Conservation (phyloP, 2,888 invertebrate species). For the Cataglyphis cursor region DNA sequence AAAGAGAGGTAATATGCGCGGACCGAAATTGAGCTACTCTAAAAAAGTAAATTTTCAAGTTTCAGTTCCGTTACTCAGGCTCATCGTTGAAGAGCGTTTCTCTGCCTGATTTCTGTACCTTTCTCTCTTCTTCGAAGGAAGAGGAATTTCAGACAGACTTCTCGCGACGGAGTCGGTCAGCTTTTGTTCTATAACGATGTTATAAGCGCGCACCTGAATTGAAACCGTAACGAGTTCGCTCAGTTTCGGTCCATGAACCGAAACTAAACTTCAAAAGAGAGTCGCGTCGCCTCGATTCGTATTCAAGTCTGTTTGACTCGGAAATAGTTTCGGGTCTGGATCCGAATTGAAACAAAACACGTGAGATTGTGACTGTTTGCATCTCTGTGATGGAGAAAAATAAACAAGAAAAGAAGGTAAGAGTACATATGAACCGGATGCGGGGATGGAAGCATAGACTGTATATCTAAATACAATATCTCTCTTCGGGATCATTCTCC, state of each 20-base stretch:
- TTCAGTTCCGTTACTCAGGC: background rate
- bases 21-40: conserved; percentile 8
- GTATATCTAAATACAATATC: conserved; percentile 29
- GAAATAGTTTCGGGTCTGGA: conserved; percentile 1
- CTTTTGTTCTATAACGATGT: conserved; percentile 29
- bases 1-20: background rate
- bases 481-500: conserved; percentile 20
- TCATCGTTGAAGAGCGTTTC: background rate
- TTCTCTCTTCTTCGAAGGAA: background rate
- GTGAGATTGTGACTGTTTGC: conserved; percentile 35
- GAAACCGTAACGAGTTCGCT: conserved; percentile 39
- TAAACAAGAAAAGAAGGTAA: conserved; percentile 32
- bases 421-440: conserved; percentile 26
- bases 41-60: conserved; percentile 9
- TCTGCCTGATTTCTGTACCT: conserved; percentile 3
- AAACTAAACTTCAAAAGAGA: conserved; percentile 4
- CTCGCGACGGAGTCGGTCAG: conserved; percentile 20
- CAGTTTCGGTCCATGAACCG: conserved; percentile 13
- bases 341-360: conserved; percentile 52
- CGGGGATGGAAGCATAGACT: conserved; percentile 10
- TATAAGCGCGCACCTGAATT: conserved; percentile 25
- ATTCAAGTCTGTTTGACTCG: background rate
- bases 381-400: background rate
- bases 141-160: background rate
- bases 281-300: conserved; percentile 8